phyloP scores from a whole-genome alignment of 2,888 invertebrate species.

The Andrena bicolor region DNA sequence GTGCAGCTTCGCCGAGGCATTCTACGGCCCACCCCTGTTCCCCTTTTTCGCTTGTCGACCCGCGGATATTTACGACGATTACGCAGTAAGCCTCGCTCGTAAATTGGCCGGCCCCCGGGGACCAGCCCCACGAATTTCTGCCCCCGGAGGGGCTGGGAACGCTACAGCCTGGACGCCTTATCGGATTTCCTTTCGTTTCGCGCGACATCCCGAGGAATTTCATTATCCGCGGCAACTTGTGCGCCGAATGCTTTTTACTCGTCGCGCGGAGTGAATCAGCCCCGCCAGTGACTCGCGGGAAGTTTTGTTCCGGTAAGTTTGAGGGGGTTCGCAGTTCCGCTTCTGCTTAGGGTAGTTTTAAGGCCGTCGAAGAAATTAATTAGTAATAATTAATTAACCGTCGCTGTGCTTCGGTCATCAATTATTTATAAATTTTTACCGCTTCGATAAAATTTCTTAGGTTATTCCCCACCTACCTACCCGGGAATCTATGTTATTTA shows the following conservation, averaged over 20 bases:
- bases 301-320: background rate
- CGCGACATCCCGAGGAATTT: slow-evolving; percentile 45
- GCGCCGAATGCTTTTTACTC: background rate
- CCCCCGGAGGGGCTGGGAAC: background rate
- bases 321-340: too few relatives aligned
- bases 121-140: slow-evolving; percentile 40
- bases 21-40: background rate
- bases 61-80: slow-evolving; percentile 58
- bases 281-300: background rate
- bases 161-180: background rate
- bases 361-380: background rate
- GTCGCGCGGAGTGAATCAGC: background rate
- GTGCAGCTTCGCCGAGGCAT: background rate
- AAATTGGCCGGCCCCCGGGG: slow-evolving; percentile 65
- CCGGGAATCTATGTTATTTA: too few relatives aligned
- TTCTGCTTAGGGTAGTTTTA: too few relatives aligned
- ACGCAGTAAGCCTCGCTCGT: slow-evolving; percentile 60
- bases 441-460: too few relatives aligned
- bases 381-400: too few relatives aligned
- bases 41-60: slow-evolving; percentile 12
- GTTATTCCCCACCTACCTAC: too few relatives aligned
- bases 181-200: slow-evolving; percentile 47
- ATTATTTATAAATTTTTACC: too few relatives aligned
- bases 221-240: slow-evolving; percentile 21
- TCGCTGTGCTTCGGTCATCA: too few relatives aligned